A percentile compares a stretch with the other conserved stretches of the same genome.
These are phyloP conservation scores for Scaptomyza flava DNA, from an alignment of 2,888 invertebrate genomes.

Conservation along the genomic window DNA sequence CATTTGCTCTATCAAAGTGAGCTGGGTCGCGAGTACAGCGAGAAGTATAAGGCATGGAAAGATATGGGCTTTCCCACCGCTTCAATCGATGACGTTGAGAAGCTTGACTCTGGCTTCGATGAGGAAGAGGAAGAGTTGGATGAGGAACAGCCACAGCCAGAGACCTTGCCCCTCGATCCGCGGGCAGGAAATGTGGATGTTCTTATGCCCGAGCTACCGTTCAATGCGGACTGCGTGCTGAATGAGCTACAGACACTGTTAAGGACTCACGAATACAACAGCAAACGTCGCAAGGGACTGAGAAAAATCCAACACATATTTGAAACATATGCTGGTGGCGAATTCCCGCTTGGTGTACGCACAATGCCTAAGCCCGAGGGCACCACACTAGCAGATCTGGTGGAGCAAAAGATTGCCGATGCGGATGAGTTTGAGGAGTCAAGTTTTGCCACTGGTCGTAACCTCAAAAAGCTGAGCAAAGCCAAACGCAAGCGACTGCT, in stretches of 20 bases:
- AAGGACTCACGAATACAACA: conserved; percentile 85
- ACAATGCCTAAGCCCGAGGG: conserved; percentile 84
- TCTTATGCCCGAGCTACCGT: conserved; percentile 88
- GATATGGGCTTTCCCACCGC: conserved; percentile 90
- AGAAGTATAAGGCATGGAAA: conserved; percentile 89
- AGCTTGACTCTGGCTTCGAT: conserved; percentile 82
- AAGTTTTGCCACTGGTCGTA: conserved; percentile 81
- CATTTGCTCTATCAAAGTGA: conserved; percentile 90
- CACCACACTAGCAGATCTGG: conserved; percentile 68
- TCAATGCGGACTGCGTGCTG: conserved; percentile 87
- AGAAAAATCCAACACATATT: conserved; percentile 84
- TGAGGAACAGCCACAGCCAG: conserved; percentile 31
- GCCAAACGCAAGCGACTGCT: conserved; percentile 81
- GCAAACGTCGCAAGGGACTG: conserved; percentile 86
- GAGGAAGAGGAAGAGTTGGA: conserved; percentile 83
- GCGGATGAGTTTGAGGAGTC: conserved; percentile 86
- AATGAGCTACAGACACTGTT: conserved; percentile 85
- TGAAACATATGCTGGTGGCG: conserved; percentile 86
- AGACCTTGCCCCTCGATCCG: conserved; percentile 87
- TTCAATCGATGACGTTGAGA: conserved; percentile 88
- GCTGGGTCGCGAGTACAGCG: conserved; percentile 87
- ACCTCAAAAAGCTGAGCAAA: conserved; percentile 85
- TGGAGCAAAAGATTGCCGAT: conserved; percentile 82
- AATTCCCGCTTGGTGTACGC: conserved; percentile 89
- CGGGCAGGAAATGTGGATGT: conserved; percentile 93